Evolutionary conservation across 2,888 invertebrate genomes (phyloP), one percentile per base, ranked within the genome.

Genomic region (Chydorus sphaericus): DNA sequence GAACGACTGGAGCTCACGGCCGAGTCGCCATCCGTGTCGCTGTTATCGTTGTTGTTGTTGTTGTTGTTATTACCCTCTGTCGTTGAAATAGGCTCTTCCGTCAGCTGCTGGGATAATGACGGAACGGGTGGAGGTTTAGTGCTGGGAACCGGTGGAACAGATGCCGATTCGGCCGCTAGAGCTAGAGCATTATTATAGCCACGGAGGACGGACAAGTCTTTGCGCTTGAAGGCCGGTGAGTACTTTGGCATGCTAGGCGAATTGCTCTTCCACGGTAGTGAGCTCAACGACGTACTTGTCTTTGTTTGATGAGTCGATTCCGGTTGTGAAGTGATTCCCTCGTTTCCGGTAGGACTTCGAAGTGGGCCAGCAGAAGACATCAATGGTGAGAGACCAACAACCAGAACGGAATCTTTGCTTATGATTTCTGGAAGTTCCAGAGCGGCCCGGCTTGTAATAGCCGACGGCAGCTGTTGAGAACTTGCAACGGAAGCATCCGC

Each of bases 1-100:
- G 85, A 87, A 55, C 85, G 81, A 62, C 84, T 84, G 50, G 84
- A 85, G 67, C 88, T 88, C 67, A 89, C 85, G 4, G 88, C 88
- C 29, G 88, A 89, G 69, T 90, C 89, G 65, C 86, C 87, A 68
- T 89, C 89, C 64, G 84, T 85, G 62, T 85, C 85, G 62, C 49
- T 53, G n/a, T 31, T 54, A 30, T 55, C 50, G 7, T 50, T 48
- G 30, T 18, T 16, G 18, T 6, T 11, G 5, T 11, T 23, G 14
- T 20, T 28, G 20, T 28, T 44, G 10, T 44, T 28, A 23, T 16
- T 14, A 14, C 8, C 44, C 20, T 26, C 8, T 1, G 44, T 23
- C 23, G 26, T 44, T 23, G 18, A 23, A 5, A 28, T 14, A 14
- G 26, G 26, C 10, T 44, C 44, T 14, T 26, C 44, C 11, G 23